These are phyloP conservation scores for Sepioteuthis lessoniana DNA, from an alignment of 2,888 invertebrate genomes.

Conservation along the genomic window DNA sequence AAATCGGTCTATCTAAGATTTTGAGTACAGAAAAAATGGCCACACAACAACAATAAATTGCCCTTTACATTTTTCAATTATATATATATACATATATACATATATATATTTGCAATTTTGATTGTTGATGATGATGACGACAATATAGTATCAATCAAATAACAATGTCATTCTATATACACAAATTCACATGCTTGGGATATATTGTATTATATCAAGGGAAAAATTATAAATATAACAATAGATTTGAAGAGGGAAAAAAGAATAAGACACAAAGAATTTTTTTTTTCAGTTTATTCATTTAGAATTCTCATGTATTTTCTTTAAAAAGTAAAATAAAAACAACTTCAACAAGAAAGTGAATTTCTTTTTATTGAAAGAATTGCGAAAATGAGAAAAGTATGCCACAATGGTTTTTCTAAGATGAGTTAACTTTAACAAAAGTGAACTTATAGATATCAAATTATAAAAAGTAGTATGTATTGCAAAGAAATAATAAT, in stretches of 20 bases:
- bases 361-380: not conserved
- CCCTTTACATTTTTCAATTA: no score
- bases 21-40: no score
- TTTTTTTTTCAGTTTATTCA: slow-evolving; percentile 21
- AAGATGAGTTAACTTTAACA: not conserved
- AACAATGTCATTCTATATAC: not conserved
- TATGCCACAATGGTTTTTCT: not conserved
- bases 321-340: not conserved
- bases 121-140: not conserved
- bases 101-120: not conserved
- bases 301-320: not conserved
- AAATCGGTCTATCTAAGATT: no score
- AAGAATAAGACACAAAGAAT: not conserved
- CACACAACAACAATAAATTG: no score
- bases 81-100: not conserved
- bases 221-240: not conserved
- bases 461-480: not conserved
- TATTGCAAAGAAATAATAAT: not conserved
- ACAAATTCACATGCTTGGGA: not conserved
- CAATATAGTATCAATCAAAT: not conserved
- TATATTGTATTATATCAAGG: not conserved
- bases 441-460: not conserved
- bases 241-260: not conserved
- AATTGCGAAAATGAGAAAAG: not conserved
- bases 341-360: not conserved